A percentile compares a stretch with the other conserved stretches of the same genome.
Evolutionary conservation across 2,888 invertebrate species (phyloP).

Genomic region (Arenicola marina): DNA sequence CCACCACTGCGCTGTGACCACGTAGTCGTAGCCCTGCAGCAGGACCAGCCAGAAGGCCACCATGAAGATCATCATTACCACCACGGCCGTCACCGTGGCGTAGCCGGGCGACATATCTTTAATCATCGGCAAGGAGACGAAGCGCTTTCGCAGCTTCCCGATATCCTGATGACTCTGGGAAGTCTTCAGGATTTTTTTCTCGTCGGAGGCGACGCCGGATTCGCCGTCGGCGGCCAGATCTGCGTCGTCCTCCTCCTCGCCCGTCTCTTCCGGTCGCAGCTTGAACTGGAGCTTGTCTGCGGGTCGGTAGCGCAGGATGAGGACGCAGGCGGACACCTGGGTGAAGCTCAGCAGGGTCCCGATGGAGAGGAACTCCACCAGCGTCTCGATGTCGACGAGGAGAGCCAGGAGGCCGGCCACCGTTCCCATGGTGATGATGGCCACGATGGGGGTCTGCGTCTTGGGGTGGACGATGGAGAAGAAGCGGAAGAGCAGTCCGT

Average conservation of each 20-base stretch:
- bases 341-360: constrained; percentile 68
- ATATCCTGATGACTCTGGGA: constrained; percentile 64
- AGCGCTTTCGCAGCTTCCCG: constrained; percentile 74
- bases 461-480: constrained; percentile 74
- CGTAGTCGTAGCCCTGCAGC: constrained; percentile 67
- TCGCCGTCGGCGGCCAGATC: neutral
- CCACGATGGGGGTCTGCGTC: constrained; percentile 68
- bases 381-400: constrained; percentile 82
- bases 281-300: constrained; percentile 54
- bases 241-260: neutral
- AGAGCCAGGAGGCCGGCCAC: constrained; percentile 71
- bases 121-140: constrained; percentile 75
- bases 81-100: constrained; percentile 71
- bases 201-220: constrained; percentile 21
- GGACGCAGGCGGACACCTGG: constrained; percentile 87
- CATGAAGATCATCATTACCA: constrained; percentile 68
- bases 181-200: constrained; percentile 39
- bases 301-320: constrained; percentile 78
- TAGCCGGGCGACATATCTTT: constrained; percentile 65
- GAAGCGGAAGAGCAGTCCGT: constrained; percentile 78
- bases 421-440: constrained; percentile 51
- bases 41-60: constrained; percentile 61
- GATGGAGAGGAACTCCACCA: constrained; percentile 94
- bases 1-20: constrained; percentile 71
- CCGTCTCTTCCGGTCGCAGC: constrained; percentile 45